A percentile compares a stretch with the other conserved stretches of the same genome.
Conservation (phyloP, 2,113 vertebrate genomes). For the Leucosticte australis region DNA sequence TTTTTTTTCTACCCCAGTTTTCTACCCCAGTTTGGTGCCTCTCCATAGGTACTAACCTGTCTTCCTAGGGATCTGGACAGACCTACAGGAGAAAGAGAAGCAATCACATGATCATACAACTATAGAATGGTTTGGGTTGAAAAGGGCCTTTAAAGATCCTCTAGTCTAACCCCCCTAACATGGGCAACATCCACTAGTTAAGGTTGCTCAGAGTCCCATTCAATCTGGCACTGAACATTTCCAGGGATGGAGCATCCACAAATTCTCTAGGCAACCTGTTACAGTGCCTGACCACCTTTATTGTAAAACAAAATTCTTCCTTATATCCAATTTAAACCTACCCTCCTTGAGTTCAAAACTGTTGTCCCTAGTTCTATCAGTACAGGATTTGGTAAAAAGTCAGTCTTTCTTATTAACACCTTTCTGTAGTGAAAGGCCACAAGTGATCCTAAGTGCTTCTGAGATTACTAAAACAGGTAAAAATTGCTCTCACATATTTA, state of each 20-base stretch:
- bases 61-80: neutral
- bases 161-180: neutral
- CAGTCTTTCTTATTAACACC: neutral
- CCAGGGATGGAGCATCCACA: neutral
- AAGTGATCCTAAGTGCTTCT: neutral
- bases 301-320: neutral
- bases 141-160: neutral
- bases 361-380: neutral
- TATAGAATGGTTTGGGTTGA: neutral
- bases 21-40: neutral
- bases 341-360: neutral
- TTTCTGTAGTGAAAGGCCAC: neutral
- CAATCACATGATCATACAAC: neutral
- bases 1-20: neutral
- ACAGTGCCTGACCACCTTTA: neutral
- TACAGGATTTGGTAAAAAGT: neutral
- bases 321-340: neutral
- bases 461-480: neutral
- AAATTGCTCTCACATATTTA: neutral
- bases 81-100: neutral
- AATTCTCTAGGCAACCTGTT: neutral
- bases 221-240: neutral
- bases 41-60: neutral
- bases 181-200: neutral
- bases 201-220: neutral